Percentiles rank a stretch among this genome's conserved stretches.
These are phyloP conservation scores for Cheilosia scutellata DNA, from an alignment of 2,888 invertebrate genomes.

Conservation along the genomic window DNA sequence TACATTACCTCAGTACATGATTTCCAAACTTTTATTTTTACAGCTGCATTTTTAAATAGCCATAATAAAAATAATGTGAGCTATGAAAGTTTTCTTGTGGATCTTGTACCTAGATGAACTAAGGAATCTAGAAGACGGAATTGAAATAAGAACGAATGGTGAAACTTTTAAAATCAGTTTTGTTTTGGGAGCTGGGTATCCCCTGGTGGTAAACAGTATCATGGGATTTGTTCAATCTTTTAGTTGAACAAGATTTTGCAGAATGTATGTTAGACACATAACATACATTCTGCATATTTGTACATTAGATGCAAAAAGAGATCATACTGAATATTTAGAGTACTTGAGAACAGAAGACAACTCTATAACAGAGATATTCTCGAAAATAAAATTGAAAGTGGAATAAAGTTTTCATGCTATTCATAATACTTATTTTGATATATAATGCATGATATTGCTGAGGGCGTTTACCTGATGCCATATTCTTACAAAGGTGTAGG, in stretches of 20 bases:
- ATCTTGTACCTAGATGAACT: not conserved
- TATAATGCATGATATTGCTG: conserved; percentile 1
- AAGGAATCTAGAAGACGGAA: not conserved
- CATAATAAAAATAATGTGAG: not conserved
- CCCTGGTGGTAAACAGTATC: conserved; percentile 72
- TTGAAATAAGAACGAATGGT: not conserved
- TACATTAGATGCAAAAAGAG: conserved; percentile 55
- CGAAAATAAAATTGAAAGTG: conserved; percentile 1
- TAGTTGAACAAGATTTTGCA: conserved; percentile 74
- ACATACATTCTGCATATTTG: too few species aligned
- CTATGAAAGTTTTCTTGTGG: not conserved
- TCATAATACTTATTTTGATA: conserved; percentile 3
- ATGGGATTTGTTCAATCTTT: conserved; percentile 74
- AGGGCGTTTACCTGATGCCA: not conserved
- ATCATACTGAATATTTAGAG: not conserved
- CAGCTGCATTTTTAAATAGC: not conserved
- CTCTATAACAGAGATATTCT: not conserved
- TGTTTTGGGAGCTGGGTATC: conserved; percentile 69
- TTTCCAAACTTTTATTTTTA: not conserved
- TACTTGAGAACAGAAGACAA: not conserved
- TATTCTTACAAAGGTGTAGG: not conserved
- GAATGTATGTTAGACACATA: conserved; percentile 69
- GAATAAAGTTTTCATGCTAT: not conserved
- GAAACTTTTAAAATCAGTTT: conserved; percentile 25
- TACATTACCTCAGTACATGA: not conserved